These are phyloP conservation scores for Drosophila murphyi DNA, from an alignment of 1,140 invertebrate species.

Conservation along the genomic window DNA sequence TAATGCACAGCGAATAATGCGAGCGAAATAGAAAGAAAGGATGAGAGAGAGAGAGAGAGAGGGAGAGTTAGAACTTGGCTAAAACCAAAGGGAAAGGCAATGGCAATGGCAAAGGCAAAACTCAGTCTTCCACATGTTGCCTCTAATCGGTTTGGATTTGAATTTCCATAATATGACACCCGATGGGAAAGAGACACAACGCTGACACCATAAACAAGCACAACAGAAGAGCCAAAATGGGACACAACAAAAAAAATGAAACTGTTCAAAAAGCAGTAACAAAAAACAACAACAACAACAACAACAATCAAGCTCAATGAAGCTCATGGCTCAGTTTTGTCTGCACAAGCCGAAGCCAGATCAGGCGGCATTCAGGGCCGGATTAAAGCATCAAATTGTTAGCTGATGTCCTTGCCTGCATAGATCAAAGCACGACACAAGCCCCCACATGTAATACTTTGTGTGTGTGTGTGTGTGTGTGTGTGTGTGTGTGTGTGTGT, in stretches of 20 bases:
- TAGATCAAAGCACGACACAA: conserved; percentile 69
- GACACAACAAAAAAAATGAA: not conserved
- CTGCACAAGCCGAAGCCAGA: conserved; percentile 11
- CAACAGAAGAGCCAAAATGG: not conserved
- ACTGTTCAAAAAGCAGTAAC: too few species aligned
- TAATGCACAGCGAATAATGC: conserved; percentile 7
- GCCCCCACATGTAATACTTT: conserved; percentile 12
- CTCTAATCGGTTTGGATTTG: conserved; percentile 73
- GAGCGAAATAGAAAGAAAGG: not conserved
- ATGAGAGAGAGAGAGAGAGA: not conserved
- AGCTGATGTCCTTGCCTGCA: conserved; percentile 45
- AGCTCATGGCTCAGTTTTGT: conserved; percentile 49
- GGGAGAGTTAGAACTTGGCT: not conserved
- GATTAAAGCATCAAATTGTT: conserved; percentile 81
- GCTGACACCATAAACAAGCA: conserved; percentile 8
- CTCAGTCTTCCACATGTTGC: conserved; percentile 72
- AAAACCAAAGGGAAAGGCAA: not conserved
- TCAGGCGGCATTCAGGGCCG: conserved; percentile 43
- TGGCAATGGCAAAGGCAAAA: conserved; percentile 5
- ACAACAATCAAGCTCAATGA: conserved; percentile 44
- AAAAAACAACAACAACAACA: conserved; percentile 9
- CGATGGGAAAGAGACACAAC: conserved; percentile 42
- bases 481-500: conserved; percentile 3
- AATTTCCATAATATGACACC: conserved; percentile 82
- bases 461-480: not conserved